A percentile compares a stretch with the other conserved stretches of the same genome.
Conservation (phyloP, 1,140 invertebrate genomes). For the Bombyx mori region ASM3026992v2 NC_085127.1:11472501-11473000, state of each 20-base stretch:
- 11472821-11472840: slow-evolving; percentile 36
- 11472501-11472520: slow-evolving; percentile 50
- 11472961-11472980: slow-evolving; percentile 47
- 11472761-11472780: slow-evolving; percentile 53
- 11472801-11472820: slow-evolving; percentile 37
- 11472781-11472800: slow-evolving; percentile 46
- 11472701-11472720: slow-evolving; percentile 57
- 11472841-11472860: slow-evolving; percentile 46
- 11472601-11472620: slow-evolving; percentile 45
- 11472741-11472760: slow-evolving; percentile 37
- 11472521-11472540: slow-evolving; percentile 39
- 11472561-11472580: slow-evolving; percentile 56
- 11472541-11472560: slow-evolving; percentile 49
- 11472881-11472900: slow-evolving; percentile 48
- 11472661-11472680: slow-evolving; percentile 52
- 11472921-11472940: slow-evolving; percentile 46
- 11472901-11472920: slow-evolving; percentile 53
- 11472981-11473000: slow-evolving; percentile 27
- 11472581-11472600: slow-evolving; percentile 61
- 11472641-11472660: slow-evolving; percentile 54
- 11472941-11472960: slow-evolving; percentile 35
- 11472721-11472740: slow-evolving; percentile 49
- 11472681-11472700: slow-evolving; percentile 55
- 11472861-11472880: slow-evolving; percentile 45
- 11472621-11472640: slow-evolving; percentile 60